Evolutionary conservation across 2,113 vertebrate genomes (phyloP), one percentile per base, ranked within the genome.

Genomic region (Lycocorax pyrrhopterus): DNA sequence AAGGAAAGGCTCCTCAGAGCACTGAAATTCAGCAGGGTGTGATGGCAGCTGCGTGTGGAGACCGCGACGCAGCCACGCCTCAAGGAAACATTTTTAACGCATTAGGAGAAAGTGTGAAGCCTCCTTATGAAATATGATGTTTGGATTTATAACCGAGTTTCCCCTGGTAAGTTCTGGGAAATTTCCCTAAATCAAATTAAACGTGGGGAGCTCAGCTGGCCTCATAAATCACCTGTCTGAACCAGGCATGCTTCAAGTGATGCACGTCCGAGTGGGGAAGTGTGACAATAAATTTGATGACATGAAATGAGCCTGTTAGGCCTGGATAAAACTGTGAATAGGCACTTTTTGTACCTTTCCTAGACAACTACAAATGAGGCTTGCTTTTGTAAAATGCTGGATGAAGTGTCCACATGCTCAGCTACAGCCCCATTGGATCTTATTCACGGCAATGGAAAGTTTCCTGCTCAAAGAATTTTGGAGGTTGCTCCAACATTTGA

Each of bases 121-220:
- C 43, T 58, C 64, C 32, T 51, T 8, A 47, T 81, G 83, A 94
- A 80, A 90, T 59, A 80, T 25, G 43, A 33, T 95, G 51, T 77
- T 69, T 88, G 68, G 59, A 85, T 92, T 86, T 83, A 80, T 92
- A 90, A 93, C 76, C 49, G 67, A 72, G 47, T 78, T 96, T 72
- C 43, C 30, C 11, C 33, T 33, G 37, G 63, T 86, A 95, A 76
- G 51, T 88, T 92, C 89, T 95, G 87, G 76, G 89, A 94, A 95
- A 89, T 84, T 91, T 91, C 52, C 68, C 55, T 84, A 69, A 90
- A 92, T 92, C 72, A 89, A 89, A 90, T 92, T 95, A 92, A 94
- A 77, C 0, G 41, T 30, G 4, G 69, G 27, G 68, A 89, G 60
- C 69, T 71, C 52, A 82, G 37, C 53, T 30, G 81, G 64, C 39